phyloP scores from a whole-genome alignment of 2,797 vertebrate species.

The Hypotaenidia okinawae region DNA sequence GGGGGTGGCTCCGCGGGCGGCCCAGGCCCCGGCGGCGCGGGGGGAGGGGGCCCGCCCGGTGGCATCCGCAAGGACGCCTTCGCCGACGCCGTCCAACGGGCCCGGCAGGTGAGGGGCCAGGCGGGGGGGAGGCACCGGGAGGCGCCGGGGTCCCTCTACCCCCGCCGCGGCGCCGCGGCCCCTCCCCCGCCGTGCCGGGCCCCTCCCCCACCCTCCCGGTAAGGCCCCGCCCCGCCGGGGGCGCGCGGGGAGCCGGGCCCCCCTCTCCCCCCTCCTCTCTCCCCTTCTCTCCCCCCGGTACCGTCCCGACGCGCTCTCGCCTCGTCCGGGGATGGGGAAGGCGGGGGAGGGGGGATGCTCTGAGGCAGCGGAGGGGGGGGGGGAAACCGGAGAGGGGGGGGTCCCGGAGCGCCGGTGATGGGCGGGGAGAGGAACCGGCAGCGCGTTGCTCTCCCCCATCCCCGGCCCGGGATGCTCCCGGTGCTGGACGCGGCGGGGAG shows the following conservation, averaged over 20 bases:
- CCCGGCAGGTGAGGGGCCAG: constrained; percentile 85
- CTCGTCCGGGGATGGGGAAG: not conserved
- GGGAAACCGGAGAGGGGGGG: no score
- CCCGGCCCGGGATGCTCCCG: no score
- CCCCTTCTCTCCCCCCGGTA: no score
- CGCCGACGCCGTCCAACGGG: constrained; percentile 92
- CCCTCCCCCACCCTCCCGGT: not conserved
- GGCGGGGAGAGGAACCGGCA: no score
- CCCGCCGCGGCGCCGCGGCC: not conserved
- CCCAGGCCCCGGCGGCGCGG: constrained; percentile 53
- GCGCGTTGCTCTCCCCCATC: no score
- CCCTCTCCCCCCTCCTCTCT: no score
- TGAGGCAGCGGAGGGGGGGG: no score
- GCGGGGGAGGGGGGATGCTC: not conserved
- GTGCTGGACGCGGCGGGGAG: no score
- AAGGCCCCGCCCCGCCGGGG: no score
- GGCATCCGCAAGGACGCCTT: constrained; percentile 91
- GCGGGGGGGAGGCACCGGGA: not conserved
- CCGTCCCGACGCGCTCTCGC: not conserved
- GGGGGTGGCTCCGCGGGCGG: not conserved
- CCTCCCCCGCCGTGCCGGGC: not conserved
- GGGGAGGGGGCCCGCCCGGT: constrained; percentile 56
- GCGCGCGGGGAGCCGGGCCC: not conserved
- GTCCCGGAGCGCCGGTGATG: not conserved
- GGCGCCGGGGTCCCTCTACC: not conserved